Evolutionary conservation across 2,888 invertebrate species (phyloP).

Genomic region (Willowsia nigromaculata): DNA sequence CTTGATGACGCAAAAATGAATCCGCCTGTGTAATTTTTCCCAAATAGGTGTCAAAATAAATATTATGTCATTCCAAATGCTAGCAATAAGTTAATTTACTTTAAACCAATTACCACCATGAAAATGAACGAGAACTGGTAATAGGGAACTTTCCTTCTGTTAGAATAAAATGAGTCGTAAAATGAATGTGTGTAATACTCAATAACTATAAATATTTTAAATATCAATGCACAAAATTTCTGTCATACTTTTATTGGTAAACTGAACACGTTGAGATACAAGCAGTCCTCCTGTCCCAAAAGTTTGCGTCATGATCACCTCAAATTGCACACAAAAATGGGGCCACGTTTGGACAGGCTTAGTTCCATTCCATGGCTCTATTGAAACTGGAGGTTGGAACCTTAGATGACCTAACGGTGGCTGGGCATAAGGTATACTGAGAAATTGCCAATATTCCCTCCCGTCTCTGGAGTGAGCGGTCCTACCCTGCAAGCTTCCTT

Average conservation of each 20-base stretch:
- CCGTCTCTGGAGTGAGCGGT: conserved; percentile 30
- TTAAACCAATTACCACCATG: too few relatives aligned
- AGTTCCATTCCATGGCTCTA: conserved; percentile 44
- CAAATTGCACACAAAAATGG: conserved; percentile 52
- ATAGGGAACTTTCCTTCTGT: background rate
- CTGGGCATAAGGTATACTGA: conserved; percentile 58
- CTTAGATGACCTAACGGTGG: background rate
- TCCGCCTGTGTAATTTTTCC: too few relatives aligned
- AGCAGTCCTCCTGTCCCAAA: conserved; percentile 55
- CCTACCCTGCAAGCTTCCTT: conserved; percentile 25
- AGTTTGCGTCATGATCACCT: background rate
- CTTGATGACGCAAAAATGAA: background rate
- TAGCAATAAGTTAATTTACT: too few relatives aligned
- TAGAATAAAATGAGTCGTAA: too few relatives aligned
- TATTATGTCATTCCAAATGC: too few relatives aligned
- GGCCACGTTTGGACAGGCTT: conserved; percentile 34
- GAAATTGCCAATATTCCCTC: conserved; percentile 29
- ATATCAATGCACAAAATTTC: too few relatives aligned
- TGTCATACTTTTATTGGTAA: conserved; percentile 3
- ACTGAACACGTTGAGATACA: conserved; percentile 56
- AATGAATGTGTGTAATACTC: too few relatives aligned
- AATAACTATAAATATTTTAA: too few relatives aligned
- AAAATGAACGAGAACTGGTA: conserved; percentile 58
- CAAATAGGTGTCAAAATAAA: too few relatives aligned
- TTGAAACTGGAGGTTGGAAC: conserved; percentile 18